Evolutionary conservation across 1,140 invertebrate species (phyloP).

Genomic region (Halesus radiatus): DNA sequence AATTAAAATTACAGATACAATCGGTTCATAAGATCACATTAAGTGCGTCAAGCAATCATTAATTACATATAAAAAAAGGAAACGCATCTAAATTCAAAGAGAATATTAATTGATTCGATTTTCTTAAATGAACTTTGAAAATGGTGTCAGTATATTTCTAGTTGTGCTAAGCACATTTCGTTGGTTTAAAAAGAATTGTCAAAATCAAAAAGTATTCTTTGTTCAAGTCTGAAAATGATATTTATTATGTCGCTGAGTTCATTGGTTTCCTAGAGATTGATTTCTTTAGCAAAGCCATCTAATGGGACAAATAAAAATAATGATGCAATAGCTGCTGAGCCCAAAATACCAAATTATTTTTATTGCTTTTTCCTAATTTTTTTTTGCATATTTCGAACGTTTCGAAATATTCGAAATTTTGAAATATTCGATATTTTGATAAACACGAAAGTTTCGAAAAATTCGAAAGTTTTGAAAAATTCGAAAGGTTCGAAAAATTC

Average conservation of each 20-base stretch:
- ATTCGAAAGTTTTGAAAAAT: not conserved
- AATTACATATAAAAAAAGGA: not conserved
- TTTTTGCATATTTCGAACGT: too few species aligned
- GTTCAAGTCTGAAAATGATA: not conserved
- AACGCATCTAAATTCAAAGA: too few species aligned
- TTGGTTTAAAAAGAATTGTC: too few species aligned
- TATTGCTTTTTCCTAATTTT: too few species aligned
- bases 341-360: too few species aligned
- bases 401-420: too few species aligned
- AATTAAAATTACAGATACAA: not conserved
- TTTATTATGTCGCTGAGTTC: not conserved
- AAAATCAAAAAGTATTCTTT: not conserved
- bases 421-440: too few species aligned
- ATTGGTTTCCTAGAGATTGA: slow-evolving; percentile 9
- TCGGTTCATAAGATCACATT: slow-evolving; percentile 34
- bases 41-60: slow-evolving; percentile 37
- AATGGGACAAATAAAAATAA: not conserved
- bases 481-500: not conserved
- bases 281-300: not conserved
- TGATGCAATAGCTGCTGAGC: not conserved
- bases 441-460: too few species aligned
- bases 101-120: too few species aligned
- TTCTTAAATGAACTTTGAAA: too few species aligned
- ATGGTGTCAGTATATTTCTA: too few species aligned
- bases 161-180: too few species aligned